phyloP scores from a whole-genome alignment of 2,888 invertebrate genomes.

The Ischnura elegans region DNA sequence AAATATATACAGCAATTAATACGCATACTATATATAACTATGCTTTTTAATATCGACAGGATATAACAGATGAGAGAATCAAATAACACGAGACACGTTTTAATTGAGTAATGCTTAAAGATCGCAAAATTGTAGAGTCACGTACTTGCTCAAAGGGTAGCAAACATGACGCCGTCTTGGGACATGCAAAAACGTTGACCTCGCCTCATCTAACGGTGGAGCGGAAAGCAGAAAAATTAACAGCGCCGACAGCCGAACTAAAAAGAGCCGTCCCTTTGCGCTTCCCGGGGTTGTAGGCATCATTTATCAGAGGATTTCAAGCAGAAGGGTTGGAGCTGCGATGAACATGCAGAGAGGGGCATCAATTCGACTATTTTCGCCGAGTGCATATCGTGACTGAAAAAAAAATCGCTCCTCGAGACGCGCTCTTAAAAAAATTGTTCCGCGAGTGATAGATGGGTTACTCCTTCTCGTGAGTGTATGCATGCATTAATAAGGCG shows the following conservation, averaged over 20 bases:
- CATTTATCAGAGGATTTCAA: conserved; percentile 3
- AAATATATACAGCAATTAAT: too few relatives aligned
- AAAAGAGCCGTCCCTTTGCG: neutral
- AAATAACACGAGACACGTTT: too few relatives aligned
- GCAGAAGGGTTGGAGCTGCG: neutral
- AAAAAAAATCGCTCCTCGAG: neutral
- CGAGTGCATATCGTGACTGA: neutral
- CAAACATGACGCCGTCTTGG: neutral
- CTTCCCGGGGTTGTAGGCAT: neutral
- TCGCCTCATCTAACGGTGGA: neutral
- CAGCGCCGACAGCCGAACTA: neutral
- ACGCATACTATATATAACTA: too few relatives aligned
- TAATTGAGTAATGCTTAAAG: too few relatives aligned
- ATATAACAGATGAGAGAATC: too few relatives aligned
- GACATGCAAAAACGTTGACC: neutral
- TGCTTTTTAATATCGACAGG: too few relatives aligned
- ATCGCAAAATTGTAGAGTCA: too few relatives aligned
- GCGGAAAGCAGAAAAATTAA: conserved; percentile 35
- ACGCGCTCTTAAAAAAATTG: conserved; percentile 3
- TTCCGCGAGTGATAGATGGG: neutral
- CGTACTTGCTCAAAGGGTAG: neutral
- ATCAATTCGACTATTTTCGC: neutral
- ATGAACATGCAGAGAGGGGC: neutral
- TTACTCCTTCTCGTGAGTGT: neutral
- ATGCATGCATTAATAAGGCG: neutral